Base-by-base conservation (phyloP, 2,113 vertebrate genomes). In the Carollia perspicillata region DNA sequence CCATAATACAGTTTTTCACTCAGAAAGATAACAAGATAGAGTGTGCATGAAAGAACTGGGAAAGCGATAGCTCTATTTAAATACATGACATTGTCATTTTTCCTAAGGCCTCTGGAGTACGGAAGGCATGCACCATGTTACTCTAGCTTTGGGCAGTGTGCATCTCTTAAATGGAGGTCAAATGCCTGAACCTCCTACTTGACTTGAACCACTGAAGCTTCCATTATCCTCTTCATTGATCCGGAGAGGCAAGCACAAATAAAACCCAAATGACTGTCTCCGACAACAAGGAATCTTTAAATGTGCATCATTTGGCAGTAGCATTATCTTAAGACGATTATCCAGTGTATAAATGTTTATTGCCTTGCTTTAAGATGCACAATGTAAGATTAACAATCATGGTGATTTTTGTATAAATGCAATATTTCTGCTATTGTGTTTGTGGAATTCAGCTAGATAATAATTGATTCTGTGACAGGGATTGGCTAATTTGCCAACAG, bases 401-500 rank as follows among this genome's bases (percentile, higher is more conserved):
- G 94, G 95, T 84, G 80, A 60, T 95, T 97, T 95, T 97, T 51
- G 97, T 98, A 94, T 97, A 98, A 98, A 98, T 96, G 97, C 97
- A 97, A 89, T 98, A 98, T 99, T 98, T 98, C 97, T 98, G 96
- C 97, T 98, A 98, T 98, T 98, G 98, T 98, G 97, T 98, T 98
- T 98, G 97, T 97, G 97, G 97, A 98, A 98, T 98, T 97, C 93
- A 97, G 98, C 97, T 98, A 98, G 98, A 98, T 98, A 98, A 98
- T 98, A 98, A 99, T 98, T 98, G 98, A 99, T 99, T 98, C 98
- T 87, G 9, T 98, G 98, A 99, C 98, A 99, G 98, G 98, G 98
- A 98, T 98, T 98, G 98, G 98, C 98, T 98, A 98, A 98, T 99
- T 99, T 98, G 98, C 98, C 98, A 98, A 98, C 98, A 98, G 98